A percentile compares a stretch with the other conserved stretches of the same genome.
These are phyloP conservation scores for Protonibea diacanthus DNA, from an alignment of 2,797 vertebrate species.

Conservation along the genomic window DNA sequence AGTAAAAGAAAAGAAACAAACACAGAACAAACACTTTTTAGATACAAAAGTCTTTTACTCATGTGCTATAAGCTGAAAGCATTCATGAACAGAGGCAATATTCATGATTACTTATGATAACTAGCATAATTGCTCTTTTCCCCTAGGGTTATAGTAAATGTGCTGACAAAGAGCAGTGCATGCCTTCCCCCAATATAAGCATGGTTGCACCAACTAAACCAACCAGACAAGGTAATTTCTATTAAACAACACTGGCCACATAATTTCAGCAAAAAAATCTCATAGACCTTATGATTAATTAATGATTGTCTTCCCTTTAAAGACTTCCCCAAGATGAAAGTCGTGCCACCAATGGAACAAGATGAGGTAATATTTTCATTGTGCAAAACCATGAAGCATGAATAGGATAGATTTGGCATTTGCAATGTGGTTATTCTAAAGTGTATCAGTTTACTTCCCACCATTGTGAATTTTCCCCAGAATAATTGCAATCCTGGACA, in stretches of 20 bases:
- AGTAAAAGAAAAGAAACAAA: not conserved
- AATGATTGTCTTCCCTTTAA: constrained; percentile 34
- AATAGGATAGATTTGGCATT: constrained; percentile 38
- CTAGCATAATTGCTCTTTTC: constrained; percentile 28
- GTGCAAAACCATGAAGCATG: constrained; percentile 32
- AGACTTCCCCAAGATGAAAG: constrained; percentile 75
- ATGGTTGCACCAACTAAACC: constrained; percentile 74
- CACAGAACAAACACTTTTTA: not conserved
- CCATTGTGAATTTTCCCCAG: constrained; percentile 75
- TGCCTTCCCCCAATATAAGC: constrained; percentile 74
- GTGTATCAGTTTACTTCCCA: constrained; percentile 26
- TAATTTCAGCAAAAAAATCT: constrained; percentile 8
- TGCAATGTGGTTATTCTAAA: constrained; percentile 15
- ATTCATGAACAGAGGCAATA: not conserved
- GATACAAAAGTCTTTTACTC: not conserved
- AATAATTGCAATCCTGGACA: constrained; percentile 82
- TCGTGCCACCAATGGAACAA: constrained; percentile 78
- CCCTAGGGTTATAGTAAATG: constrained; percentile 69
- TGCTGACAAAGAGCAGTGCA: constrained; percentile 81
- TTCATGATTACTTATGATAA: constrained; percentile 18
- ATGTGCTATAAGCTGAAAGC: not conserved
- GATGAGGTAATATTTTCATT: constrained; percentile 65
- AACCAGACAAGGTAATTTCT: constrained; percentile 84
- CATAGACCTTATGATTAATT: not conserved
- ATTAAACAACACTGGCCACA: not conserved